A percentile compares a stretch with the other conserved stretches of the same genome.
Evolutionary conservation across 2,797 vertebrate genomes (phyloP).

Genomic region (Propithecus deckenii): DNA sequence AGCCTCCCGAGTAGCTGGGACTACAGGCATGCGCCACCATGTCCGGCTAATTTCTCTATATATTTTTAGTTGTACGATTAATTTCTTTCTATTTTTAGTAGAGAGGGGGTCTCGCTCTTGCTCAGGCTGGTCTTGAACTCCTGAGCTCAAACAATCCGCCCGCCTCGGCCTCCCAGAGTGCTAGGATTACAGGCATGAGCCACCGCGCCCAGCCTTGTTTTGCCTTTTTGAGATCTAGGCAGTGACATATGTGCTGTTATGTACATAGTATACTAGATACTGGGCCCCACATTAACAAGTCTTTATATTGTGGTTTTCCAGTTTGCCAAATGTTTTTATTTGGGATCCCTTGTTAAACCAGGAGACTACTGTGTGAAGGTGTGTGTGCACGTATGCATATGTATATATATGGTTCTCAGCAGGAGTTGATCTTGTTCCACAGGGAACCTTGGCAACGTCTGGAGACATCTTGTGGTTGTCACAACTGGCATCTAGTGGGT

Average conservation of each 20-base stretch:
- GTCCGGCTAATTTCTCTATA: too few relatives aligned
- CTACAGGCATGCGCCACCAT: too few relatives aligned
- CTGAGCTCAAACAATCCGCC: too few relatives aligned
- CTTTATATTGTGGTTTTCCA: not conserved
- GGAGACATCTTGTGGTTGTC: not conserved
- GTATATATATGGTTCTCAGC: not conserved
- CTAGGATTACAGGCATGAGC: too few relatives aligned
- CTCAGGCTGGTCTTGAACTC: too few relatives aligned
- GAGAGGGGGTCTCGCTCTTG: too few relatives aligned
- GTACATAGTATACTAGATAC: fast-evolving
- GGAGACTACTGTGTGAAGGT: not conserved
- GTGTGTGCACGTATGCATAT: fast-evolving
- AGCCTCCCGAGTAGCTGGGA: too few relatives aligned
- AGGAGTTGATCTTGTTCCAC: not conserved
- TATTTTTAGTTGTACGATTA: too few relatives aligned
- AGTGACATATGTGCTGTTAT: fast-evolving
- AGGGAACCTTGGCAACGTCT: not conserved
- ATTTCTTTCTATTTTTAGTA: too few relatives aligned
- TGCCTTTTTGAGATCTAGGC: not conserved
- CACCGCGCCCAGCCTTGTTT: not conserved
- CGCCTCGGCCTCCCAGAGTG: too few relatives aligned
- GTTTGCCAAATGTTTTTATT: not conserved
- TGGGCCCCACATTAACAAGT: fast-evolving
- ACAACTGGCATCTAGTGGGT: not conserved
- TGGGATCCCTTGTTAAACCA: not conserved